These are phyloP conservation scores for Calliopsis andreniformis DNA, from an alignment of 1,140 invertebrate species.

Conservation along the genomic window DNA sequence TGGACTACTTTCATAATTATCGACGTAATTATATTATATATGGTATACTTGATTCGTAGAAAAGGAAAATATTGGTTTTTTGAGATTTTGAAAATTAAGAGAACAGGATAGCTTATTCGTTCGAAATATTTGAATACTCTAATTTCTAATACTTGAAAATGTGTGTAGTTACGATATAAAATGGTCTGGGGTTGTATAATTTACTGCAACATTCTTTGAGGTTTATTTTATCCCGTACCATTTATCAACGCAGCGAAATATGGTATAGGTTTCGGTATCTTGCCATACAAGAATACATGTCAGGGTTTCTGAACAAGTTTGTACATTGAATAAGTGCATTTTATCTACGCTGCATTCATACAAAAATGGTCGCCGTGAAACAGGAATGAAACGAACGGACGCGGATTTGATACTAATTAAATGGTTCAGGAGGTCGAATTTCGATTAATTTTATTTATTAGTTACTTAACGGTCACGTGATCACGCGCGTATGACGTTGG, in stretches of 20 bases:
- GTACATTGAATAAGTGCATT: conserved; percentile 5
- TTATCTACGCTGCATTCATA: background rate
- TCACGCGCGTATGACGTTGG: background rate
- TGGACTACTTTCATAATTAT: no score
- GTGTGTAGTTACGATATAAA: background rate
- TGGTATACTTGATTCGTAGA: no score
- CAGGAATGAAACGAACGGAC: background rate
- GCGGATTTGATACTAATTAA: background rate
- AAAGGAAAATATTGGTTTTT: no score
- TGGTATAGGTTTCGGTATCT: conserved; percentile 54
- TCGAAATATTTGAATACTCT: no score
- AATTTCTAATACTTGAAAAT: no score
- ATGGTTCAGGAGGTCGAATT: background rate
- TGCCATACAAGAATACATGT: conserved; percentile 60
- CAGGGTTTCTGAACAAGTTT: conserved; percentile 50
- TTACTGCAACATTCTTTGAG: background rate
- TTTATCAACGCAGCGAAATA: conserved; percentile 46
- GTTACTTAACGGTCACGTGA: background rate
- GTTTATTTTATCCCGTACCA: conserved; percentile 7
- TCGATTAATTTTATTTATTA: background rate
- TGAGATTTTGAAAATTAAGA: no score
- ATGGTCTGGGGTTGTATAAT: background rate
- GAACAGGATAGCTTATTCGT: no score
- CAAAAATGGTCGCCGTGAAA: background rate
- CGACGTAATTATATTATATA: no score